Base-by-base conservation (phyloP, 1,140 invertebrate species). In the Zaprionus ornatus region DNA sequence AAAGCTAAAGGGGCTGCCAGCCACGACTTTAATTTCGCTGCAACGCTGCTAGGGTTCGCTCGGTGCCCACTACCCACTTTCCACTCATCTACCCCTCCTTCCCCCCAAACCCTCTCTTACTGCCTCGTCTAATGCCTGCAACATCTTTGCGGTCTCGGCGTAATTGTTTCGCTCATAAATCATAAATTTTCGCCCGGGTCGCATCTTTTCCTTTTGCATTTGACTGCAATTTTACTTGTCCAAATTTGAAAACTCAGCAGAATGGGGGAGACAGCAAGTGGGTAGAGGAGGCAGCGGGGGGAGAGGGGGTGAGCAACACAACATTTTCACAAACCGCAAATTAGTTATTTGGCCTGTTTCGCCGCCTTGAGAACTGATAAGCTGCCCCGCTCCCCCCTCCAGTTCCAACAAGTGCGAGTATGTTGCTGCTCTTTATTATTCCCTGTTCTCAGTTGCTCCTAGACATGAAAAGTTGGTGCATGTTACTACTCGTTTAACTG, bases 21-120 rank as follows among this genome's bases (percentile, higher is more conserved):
- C 76, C 85, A 88, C 86, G 85, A 90, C 75, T 88, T 90, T 85
- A 90, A 90, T 90, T 88, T 88, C 85, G 72, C 74, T 87, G 71
- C 85, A 84, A 71, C 77, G 79, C 63, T 68, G 59, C 74, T 83
- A 56, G 56, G 75, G 67, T 77, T 65, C 37, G 4, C 45, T 55
- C 32, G 37, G 17, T 40, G 37, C 5, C 1, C 37, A 40, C 37
- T 23, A 37, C 25, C 60, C 9, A 29, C 29, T 27, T 27, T 32
- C 27, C 19, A n/a, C 55, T 56, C n/a, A n/a, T n/a, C n/a, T n/a
- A n/a, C 27, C 52, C 61, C 23, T 1, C 27, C 57, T 35, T 50
- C 15, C 32, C 27, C 54, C 52, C 80, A 63, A 50, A 50, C 55
- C 65, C 61, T 48, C 61, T 62, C 42, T 50, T 55, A 61, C 21